phyloP scores from a whole-genome alignment of 1,140 invertebrate genomes.

The Zaprionus kolodkinae region DNA sequence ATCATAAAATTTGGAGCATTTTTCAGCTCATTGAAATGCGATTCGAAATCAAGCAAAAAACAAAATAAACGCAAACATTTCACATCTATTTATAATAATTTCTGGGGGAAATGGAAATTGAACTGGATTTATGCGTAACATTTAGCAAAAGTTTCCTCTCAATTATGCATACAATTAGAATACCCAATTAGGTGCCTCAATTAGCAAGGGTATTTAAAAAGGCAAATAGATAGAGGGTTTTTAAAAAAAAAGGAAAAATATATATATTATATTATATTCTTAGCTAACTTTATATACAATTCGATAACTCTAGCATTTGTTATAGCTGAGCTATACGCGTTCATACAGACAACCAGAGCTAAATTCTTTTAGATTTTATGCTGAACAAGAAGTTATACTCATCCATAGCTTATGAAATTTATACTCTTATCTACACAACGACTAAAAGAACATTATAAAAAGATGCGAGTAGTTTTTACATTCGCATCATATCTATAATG shows the following conservation, averaged over 20 bases:
- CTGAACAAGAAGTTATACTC: too few relatives aligned
- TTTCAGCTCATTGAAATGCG: constrained; percentile 1
- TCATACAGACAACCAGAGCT: neutral
- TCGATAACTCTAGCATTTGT: neutral
- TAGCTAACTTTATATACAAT: neutral
- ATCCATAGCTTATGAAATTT: too few relatives aligned
- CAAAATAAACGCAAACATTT: neutral
- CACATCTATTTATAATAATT: neutral
- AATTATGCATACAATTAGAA: neutral
- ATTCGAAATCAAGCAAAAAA: neutral
- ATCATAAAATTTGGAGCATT: neutral
- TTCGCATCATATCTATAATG: too few relatives aligned
- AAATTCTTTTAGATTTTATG: too few relatives aligned
- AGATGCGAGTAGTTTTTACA: too few relatives aligned
- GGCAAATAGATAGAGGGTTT: too few relatives aligned
- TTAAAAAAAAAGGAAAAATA: neutral
- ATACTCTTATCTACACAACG: too few relatives aligned
- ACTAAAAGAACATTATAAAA: too few relatives aligned
- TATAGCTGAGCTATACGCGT: neutral
- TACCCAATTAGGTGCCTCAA: neutral
- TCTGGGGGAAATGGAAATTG: neutral
- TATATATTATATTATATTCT: neutral
- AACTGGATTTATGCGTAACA: neutral
- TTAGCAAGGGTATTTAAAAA: neutral
- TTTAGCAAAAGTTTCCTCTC: neutral